These are phyloP conservation scores for Balaenoptera acutorostrata DNA, from an alignment of 2,113 vertebrate genomes.

Conservation along the genomic window DNA sequence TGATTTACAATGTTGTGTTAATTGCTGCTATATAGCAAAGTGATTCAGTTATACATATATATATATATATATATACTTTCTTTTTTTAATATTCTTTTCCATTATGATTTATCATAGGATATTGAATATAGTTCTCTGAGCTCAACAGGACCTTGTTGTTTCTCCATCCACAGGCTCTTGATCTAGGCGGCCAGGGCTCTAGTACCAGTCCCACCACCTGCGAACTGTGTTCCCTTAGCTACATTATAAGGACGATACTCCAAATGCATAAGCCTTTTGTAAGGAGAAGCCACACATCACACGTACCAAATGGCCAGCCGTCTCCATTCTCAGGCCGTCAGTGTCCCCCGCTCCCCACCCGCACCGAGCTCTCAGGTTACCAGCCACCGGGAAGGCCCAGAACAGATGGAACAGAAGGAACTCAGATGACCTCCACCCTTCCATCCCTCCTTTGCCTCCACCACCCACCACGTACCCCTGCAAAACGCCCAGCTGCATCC, in stretches of 20 bases:
- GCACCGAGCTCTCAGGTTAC: not conserved
- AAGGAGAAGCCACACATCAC: not conserved
- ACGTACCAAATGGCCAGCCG: accelerated
- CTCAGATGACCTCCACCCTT: not conserved
- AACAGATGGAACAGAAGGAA: not conserved
- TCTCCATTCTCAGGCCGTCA: not conserved
- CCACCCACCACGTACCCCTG: not conserved
- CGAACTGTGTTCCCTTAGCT: not conserved
- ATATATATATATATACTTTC: too few species aligned
- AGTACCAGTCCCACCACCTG: not conserved
- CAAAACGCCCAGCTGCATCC: not conserved
- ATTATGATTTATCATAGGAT: too few species aligned
- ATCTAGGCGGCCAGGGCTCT: accelerated
- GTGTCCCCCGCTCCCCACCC: accelerated
- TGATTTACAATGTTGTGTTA: too few species aligned
- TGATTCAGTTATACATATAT: too few species aligned
- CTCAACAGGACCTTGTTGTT: too few species aligned
- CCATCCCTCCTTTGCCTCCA: not conserved
- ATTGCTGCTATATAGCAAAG: too few species aligned
- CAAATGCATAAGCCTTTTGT: not conserved
- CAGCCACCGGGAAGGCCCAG: not conserved
- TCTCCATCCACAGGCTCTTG: not conserved
- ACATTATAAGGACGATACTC: not conserved
- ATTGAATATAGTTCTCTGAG: too few species aligned
- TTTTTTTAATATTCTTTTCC: too few species aligned